Conservation (phyloP, 2,888 invertebrate genomes). For the Elmis aenea region DNA sequence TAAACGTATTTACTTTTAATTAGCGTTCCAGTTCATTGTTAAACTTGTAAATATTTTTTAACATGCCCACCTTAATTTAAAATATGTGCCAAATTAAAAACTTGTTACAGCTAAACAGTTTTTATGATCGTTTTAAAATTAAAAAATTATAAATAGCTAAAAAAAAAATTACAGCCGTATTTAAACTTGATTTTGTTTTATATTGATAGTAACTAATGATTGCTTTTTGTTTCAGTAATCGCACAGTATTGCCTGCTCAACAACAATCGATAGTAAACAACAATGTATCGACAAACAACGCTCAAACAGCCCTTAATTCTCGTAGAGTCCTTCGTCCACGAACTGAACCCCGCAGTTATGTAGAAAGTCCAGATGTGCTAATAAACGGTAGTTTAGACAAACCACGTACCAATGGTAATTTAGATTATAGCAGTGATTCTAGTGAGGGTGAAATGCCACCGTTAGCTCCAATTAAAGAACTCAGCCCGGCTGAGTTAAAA, state of each 20-base stretch:
- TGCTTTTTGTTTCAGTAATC: slow-evolving; percentile 13
- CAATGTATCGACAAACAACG: slow-evolving; percentile 21
- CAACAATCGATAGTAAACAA: slow-evolving; percentile 14
- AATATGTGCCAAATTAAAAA: no score
- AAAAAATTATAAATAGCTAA: no score
- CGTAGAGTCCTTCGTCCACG: slow-evolving; percentile 75
- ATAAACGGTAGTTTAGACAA: slow-evolving; percentile 43
- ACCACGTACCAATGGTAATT: slow-evolving; percentile 48
- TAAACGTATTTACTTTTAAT: no score
- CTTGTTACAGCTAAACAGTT: no score
- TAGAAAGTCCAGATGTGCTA: slow-evolving; percentile 68
- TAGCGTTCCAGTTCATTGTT: no score
- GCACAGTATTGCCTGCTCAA: slow-evolving; percentile 13
- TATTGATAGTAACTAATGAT: no score
- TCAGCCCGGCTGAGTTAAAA: slow-evolving; percentile 41
- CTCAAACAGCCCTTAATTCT: slow-evolving; percentile 30
- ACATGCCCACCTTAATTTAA: no score
- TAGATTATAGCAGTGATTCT: slow-evolving; percentile 59
- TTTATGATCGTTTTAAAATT: no score
- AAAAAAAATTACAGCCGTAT: no score
- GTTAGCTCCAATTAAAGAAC: slow-evolving; percentile 66
- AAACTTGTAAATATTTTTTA: no score
- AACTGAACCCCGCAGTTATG: slow-evolving; percentile 78
- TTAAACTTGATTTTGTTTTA: no score
- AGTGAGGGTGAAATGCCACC: slow-evolving; percentile 66